A percentile compares a stretch with the other conserved stretches of the same genome.
These are phyloP conservation scores for Percopsis transmontana DNA, from an alignment of 2,113 vertebrate genomes.

Conservation along the genomic window DNA sequence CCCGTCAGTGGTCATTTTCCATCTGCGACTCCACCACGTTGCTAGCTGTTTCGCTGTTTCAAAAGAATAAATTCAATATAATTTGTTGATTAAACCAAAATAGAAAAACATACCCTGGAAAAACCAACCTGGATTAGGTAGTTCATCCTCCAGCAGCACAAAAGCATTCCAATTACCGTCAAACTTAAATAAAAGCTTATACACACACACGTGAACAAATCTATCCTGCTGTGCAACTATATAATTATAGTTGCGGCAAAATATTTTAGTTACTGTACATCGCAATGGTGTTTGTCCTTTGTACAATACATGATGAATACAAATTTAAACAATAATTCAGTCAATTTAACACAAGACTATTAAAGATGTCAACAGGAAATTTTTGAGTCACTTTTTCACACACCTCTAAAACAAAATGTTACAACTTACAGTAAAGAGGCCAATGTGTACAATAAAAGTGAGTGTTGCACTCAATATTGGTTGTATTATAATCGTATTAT, in stretches of 20 bases:
- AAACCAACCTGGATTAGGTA: neutral
- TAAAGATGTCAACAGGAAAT: no score
- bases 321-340: no score
- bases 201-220: neutral
- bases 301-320: neutral
- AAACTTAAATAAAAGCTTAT: neutral
- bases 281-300: neutral
- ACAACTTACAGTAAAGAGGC: no score
- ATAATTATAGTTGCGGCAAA: neutral
- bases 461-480: no score
- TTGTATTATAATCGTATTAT: no score
- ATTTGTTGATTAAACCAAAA: neutral
- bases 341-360: no score
- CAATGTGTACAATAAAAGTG: no score
- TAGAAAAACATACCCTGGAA: neutral
- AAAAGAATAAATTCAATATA: no score
- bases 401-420: no score
- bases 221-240: neutral
- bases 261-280: neutral
- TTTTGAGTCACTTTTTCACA: no score
- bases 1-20: no score
- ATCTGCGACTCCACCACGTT: neutral
- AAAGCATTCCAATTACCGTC: neutral
- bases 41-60: neutral
- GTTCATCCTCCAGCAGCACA: neutral